Percentiles rank a stretch among this genome's conserved stretches.
Conservation (phyloP, 1,140 invertebrate genomes). For the Atopsyche davidsoni region DNA sequence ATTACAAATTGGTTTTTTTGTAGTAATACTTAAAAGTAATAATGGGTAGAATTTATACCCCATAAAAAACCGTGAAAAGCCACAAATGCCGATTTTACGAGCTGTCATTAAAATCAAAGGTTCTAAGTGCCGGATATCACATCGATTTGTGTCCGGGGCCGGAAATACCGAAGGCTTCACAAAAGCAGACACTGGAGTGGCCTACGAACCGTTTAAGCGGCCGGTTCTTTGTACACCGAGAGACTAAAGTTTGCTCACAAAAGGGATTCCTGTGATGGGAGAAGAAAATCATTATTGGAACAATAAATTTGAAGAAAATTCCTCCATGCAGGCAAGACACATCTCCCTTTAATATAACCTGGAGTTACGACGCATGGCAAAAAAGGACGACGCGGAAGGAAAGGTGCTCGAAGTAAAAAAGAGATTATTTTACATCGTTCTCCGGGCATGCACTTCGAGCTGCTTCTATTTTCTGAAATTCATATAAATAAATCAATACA, state of each 20-base stretch:
- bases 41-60: no score
- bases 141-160: background rate
- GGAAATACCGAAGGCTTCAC: slow-evolving; percentile 18
- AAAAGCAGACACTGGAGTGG: slow-evolving; percentile 20
- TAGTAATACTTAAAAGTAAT: no score
- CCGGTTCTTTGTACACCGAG: slow-evolving; percentile 14
- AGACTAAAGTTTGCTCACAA: slow-evolving; percentile 18
- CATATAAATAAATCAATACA: no score
- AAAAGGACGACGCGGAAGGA: no score
- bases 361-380: slow-evolving; percentile 8
- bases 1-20: no score
- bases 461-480: no score
- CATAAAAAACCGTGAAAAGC: no score
- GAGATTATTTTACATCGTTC: no score
- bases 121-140: slow-evolving; percentile 1
- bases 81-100: no score
- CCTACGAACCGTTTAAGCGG: slow-evolving; percentile 27
- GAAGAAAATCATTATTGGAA: slow-evolving; percentile 29
- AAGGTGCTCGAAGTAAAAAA: no score
- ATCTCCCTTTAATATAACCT: slow-evolving; percentile 29
- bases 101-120: no score
- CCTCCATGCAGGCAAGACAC: slow-evolving; percentile 29
- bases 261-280: slow-evolving; percentile 21
- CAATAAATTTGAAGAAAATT: slow-evolving; percentile 30
- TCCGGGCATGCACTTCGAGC: no score